Conservation (phyloP, 2,797 vertebrate species). For the Nyctalus aviator region DNA sequence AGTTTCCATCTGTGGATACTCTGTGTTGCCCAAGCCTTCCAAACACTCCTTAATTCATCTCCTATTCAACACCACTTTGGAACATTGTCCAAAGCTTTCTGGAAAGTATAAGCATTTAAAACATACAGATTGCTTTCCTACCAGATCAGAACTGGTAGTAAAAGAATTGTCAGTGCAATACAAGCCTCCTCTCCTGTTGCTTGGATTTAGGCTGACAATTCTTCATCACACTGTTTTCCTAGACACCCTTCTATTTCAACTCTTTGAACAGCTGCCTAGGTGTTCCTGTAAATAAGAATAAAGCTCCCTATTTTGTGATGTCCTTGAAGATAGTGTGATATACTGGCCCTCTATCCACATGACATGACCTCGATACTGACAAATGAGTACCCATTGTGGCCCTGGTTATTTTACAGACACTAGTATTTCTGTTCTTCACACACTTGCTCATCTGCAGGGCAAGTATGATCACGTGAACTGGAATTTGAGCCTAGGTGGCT, state of each 20-base stretch:
- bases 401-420: background rate
- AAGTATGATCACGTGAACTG: background rate
- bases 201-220: background rate
- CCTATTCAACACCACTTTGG: constrained; percentile 60
- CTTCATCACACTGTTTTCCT: background rate
- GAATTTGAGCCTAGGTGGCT: background rate
- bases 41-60: constrained; percentile 68
- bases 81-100: constrained; percentile 56
- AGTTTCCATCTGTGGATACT: constrained; percentile 69
- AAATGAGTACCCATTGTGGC: background rate
- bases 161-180: background rate
- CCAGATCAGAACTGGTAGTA: constrained; percentile 2
- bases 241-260: background rate
- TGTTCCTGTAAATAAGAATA: background rate
- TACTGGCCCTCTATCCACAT: background rate
- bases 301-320: background rate
- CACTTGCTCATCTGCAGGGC: background rate
- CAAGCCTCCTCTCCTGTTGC: background rate
- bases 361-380: background rate
- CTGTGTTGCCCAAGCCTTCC: constrained; percentile 43
- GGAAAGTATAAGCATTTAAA: constrained; percentile 27
- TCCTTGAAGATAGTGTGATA: background rate
- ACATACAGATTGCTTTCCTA: constrained; percentile 44
- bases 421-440: background rate
- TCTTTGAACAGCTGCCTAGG: background rate